phyloP scores from a whole-genome alignment of 2,113 vertebrate genomes.

The Tautogolabrus adspersus region DNA sequence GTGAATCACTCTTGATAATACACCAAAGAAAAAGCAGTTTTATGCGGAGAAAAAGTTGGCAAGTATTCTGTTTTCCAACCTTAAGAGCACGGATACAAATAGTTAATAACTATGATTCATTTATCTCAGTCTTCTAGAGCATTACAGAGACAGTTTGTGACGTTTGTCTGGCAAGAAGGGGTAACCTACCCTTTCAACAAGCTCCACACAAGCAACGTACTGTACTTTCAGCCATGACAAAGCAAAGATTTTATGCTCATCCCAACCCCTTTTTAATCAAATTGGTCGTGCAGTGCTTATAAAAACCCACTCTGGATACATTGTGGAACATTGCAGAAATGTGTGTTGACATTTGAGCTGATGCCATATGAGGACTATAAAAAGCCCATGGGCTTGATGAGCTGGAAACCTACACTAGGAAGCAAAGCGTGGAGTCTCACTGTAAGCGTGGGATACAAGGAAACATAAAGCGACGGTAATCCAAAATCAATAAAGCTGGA shows the following conservation, averaged over 20 bases:
- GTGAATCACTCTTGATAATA: slow-evolving; percentile 29
- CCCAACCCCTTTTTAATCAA: slow-evolving; percentile 22
- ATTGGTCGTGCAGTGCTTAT: slow-evolving; percentile 1
- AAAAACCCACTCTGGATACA: slow-evolving; percentile 24
- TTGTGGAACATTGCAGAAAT: slow-evolving; percentile 17
- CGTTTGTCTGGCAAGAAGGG: neutral
- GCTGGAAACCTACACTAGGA: slow-evolving; percentile 46
- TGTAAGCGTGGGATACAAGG: slow-evolving; percentile 48
- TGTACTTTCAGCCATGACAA: slow-evolving; percentile 42
- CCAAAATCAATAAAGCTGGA: slow-evolving; percentile 73
- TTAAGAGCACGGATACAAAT: slow-evolving; percentile 28
- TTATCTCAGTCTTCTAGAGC: slow-evolving; percentile 17
- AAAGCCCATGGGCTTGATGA: slow-evolving; percentile 52
- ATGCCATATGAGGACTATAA: slow-evolving; percentile 40
- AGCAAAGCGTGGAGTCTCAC: slow-evolving; percentile 41
- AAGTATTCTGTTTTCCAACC: slow-evolving; percentile 7
- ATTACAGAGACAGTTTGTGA: slow-evolving; percentile 13
- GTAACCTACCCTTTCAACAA: neutral
- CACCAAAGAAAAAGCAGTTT: slow-evolving; percentile 23
- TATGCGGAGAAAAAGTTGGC: neutral
- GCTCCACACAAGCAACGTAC: slow-evolving; percentile 7
- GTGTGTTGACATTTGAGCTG: slow-evolving; percentile 49
- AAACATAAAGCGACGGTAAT: slow-evolving; percentile 71
- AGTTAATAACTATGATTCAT: slow-evolving; percentile 19
- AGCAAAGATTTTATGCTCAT: slow-evolving; percentile 48